Conservation (phyloP, 2,888 invertebrate genomes). For the Himalopsyche tibetana region DNA sequence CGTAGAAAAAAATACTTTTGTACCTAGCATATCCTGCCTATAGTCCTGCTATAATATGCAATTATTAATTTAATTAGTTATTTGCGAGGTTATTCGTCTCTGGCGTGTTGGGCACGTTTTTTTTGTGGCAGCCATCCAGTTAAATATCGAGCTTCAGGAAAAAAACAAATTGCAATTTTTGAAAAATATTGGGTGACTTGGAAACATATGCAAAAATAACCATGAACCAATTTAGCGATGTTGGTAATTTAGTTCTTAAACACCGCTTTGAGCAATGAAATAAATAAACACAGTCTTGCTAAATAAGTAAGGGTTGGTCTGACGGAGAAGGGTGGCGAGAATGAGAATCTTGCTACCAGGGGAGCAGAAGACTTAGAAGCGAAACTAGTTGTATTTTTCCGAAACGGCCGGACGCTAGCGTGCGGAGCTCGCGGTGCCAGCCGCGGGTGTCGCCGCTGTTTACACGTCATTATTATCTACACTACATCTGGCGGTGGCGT, state of each 20-base stretch:
- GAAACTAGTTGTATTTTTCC: conserved; percentile 8
- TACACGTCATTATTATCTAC: conserved; percentile 64
- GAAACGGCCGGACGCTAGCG: conserved; percentile 54
- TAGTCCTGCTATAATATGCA: too few species aligned
- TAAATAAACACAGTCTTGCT: conserved; percentile 37
- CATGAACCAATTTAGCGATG: too few species aligned
- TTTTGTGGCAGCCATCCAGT: too few species aligned
- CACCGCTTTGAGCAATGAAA: conserved; percentile 20
- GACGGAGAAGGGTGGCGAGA: conserved; percentile 40
- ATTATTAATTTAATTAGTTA: too few species aligned
- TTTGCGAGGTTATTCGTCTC: too few species aligned
- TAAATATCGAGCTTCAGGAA: too few species aligned
- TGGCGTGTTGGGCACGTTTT: too few species aligned
- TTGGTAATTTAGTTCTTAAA: not conserved
- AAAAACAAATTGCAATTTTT: too few species aligned
- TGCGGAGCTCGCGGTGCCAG: conserved; percentile 56
- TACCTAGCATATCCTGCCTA: too few species aligned
- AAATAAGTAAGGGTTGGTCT: conserved; percentile 31
- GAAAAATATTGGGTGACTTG: too few species aligned
- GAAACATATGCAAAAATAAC: too few species aligned
- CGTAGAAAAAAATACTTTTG: too few species aligned
- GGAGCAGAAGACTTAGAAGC: conserved; percentile 46
- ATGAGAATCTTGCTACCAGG: conserved; percentile 51
- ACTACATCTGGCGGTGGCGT: conserved; percentile 61
- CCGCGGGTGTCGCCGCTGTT: conserved; percentile 62